Evolutionary conservation across 2,113 vertebrate genomes (phyloP).

Genomic region (Butorides virescens): DNA sequence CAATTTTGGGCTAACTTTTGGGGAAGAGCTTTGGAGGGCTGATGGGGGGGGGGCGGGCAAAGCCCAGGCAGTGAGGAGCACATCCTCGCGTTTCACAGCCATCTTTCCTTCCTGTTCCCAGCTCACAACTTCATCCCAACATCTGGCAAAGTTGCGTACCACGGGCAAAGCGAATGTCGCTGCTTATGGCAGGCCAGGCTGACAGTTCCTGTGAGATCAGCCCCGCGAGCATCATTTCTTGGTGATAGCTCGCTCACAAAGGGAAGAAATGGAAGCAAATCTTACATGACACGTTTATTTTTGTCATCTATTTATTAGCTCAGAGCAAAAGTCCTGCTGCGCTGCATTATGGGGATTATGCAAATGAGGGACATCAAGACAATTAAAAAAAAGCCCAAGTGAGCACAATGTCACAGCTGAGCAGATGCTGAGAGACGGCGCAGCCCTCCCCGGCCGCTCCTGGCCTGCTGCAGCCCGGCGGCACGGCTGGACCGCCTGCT

Average conservation of each 20-base stretch:
- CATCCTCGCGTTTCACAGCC: accelerated
- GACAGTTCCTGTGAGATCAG: background rate
- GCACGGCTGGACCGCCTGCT: background rate
- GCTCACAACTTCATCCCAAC: background rate
- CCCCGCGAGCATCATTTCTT: background rate
- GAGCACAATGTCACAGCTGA: slow-evolving; percentile 23
- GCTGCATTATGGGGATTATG: slow-evolving; percentile 49
- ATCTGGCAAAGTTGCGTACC: background rate
- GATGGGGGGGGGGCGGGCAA: background rate
- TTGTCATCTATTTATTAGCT: slow-evolving; percentile 60
- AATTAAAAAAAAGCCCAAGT: slow-evolving; percentile 30
- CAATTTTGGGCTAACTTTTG: background rate
- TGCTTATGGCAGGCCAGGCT: background rate
- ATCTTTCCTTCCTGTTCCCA: background rate
- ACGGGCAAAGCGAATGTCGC: background rate
- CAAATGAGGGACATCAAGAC: slow-evolving; percentile 45
- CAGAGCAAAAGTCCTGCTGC: slow-evolving; percentile 48
- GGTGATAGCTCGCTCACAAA: background rate
- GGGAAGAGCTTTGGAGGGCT: background rate
- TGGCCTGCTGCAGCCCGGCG: background rate
- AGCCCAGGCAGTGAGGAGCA: accelerated
- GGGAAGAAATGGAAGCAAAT: slow-evolving; percentile 48
- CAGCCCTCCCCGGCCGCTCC: background rate
- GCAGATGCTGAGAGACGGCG: background rate
- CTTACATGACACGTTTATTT: slow-evolving; percentile 57